Evolutionary conservation across 2,797 vertebrate species (phyloP).

Genomic region (Ctenochaetus hawaiiensis): DNA sequence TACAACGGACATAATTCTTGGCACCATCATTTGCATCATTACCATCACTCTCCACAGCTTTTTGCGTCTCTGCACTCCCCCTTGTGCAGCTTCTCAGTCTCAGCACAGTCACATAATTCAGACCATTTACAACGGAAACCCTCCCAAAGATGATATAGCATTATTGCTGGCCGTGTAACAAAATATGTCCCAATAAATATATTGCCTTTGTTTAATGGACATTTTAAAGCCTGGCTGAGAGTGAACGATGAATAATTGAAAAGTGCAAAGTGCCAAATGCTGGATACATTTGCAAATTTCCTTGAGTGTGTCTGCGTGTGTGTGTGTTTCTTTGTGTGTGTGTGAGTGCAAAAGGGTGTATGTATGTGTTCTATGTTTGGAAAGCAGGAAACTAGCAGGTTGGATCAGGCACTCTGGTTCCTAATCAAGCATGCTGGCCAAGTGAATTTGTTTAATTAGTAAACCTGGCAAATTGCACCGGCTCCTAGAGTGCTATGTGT

Average conservation of each 20-base stretch:
- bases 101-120: constrained; percentile 47
- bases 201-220: constrained; percentile 50
- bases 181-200: constrained; percentile 64
- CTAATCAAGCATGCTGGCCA: constrained; percentile 72
- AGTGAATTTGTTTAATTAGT: constrained; percentile 84
- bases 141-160: constrained; percentile 46
- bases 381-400: constrained; percentile 67
- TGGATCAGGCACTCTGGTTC: constrained; percentile 67
- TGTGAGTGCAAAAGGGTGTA: not conserved
- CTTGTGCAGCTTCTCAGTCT: constrained; percentile 21
- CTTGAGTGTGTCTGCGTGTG: constrained; percentile 4
- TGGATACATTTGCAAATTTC: constrained; percentile 39
- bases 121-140: constrained; percentile 38
- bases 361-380: constrained; percentile 42
- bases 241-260: constrained; percentile 53
- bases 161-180: constrained; percentile 44
- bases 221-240: constrained; percentile 53
- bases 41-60: constrained; percentile 22
- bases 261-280: constrained; percentile 44
- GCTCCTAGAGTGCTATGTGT: constrained; percentile 69
- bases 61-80: constrained; percentile 23
- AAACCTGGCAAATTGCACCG: constrained; percentile 76
- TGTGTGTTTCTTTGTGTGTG: not conserved
- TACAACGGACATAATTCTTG: constrained; percentile 37
- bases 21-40: constrained; percentile 23